Percentiles rank a stretch among this genome's conserved stretches.
Conservation (phyloP, 2,888 invertebrate species). For the Lasioglossum figueresi region DNA sequence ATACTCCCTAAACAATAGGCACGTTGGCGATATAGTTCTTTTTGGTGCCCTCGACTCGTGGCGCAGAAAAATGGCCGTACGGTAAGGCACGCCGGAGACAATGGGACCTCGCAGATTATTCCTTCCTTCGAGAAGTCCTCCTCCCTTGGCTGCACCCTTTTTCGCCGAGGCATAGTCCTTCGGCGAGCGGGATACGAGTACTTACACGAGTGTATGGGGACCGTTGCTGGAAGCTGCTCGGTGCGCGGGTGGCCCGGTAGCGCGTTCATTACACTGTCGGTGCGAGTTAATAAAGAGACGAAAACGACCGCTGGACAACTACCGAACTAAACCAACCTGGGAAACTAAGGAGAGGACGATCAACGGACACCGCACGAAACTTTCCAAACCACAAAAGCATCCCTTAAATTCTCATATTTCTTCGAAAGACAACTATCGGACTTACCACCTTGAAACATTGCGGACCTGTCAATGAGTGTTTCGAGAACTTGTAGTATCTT, state of each 20-base stretch:
- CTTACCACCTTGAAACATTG: neutral
- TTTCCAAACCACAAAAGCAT: neutral
- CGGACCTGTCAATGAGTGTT: too few species aligned
- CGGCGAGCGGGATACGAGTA: conserved; percentile 29
- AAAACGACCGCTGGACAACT: conserved; percentile 2
- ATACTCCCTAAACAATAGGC: conserved; percentile 72
- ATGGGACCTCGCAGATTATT: conserved; percentile 63
- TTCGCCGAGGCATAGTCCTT: conserved; percentile 28
- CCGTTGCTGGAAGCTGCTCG: conserved; percentile 11
- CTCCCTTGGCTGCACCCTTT: conserved; percentile 32
- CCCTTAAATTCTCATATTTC: neutral
- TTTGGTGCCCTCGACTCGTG: conserved; percentile 56
- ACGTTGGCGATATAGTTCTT: conserved; percentile 63
- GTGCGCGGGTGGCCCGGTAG: conserved; percentile 75
- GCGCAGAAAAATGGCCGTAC: conserved; percentile 63
- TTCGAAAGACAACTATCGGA: neutral
- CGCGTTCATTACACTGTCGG: conserved; percentile 79
- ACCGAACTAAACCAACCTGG: neutral
- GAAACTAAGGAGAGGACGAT: neutral
- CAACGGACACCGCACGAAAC: neutral
- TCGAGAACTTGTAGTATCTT: neutral
- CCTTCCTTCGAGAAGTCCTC: conserved; percentile 48
- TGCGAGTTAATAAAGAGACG: conserved; percentile 56
- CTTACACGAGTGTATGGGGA: neutral
- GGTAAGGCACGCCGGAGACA: conserved; percentile 70